Evolutionary conservation across 2,113 vertebrate species (phyloP), one percentile per base, ranked within the genome.

Genomic region (Sebastes fasciatus): DNA sequence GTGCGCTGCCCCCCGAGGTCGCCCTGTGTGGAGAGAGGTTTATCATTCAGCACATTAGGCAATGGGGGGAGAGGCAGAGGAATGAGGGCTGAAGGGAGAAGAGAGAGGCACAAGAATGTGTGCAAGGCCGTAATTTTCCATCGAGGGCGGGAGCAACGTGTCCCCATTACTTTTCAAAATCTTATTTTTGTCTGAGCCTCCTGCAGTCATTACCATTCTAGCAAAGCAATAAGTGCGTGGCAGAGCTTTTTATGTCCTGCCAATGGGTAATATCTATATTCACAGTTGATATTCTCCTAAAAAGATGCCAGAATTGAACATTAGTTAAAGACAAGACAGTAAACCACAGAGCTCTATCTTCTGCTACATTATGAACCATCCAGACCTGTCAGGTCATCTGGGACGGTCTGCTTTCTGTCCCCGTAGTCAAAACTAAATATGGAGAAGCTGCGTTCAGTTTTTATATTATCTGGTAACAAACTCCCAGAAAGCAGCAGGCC

Each of bases 1-100:
- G 96, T 99, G 85, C 98, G 94, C 86, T 97, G 95, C 43, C 98
- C 98, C 0, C 98, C 98, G 73, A 97, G 95, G 92, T 99, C 98
- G 0, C 97, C 97, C 98, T 99, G 85, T 7, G 19, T 34, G 54
- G 54, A 21, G 46, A 57, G 46, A 34, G 26, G 54, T 48, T 52
- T 6, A 26, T 63, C 34, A 11, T 16, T 19, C 34, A 64, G 4
- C 21, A 64, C 8, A 49, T 72, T 64, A 63, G 43, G 21, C 0
- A 5, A 42, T 21, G 57, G 4, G 43, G 13, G n/a, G 45, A 74
- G 42, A 75, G 23, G 64, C 8, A 34, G 34, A 62, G 21, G 11
- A 51, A 4, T 54, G 10, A 34, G 55, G 34, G 26, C 9, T 4
- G 58, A 43, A 40, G 16, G 26, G 8, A 64, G 8, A 23, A 62